Base-by-base conservation (phyloP, 2,888 invertebrate genomes). In the Orchesella flavescens region DNA sequence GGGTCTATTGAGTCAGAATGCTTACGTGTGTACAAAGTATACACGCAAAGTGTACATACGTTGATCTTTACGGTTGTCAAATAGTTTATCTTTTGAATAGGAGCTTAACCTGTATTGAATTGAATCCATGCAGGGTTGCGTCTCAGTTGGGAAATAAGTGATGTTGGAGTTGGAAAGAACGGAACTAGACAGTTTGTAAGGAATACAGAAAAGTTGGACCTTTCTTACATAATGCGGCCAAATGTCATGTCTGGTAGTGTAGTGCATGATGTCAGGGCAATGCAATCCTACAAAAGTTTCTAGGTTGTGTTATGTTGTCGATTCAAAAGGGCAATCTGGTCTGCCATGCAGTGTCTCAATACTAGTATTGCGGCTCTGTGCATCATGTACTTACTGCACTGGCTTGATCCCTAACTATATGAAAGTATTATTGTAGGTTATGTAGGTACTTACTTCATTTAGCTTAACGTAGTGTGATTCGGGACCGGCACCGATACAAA, bases 271-370 rank as follows among this genome's bases (percentile, higher is more conserved):
- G 24, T 24, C 24, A 23, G 61, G 19, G 61, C 13, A 61, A 2
- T 17, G 13, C 61, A 7, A 17, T 7, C 2, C 23, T 61, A 12
- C 23, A 61, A 61, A n/a, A 5, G 23, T 61, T 61, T 61, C 61
- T 24, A 24, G n/a, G 4, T 24, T 61, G 21, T 61, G 24, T 12
- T 61, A 7, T 34, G 34, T 34, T 34, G 34, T 34, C 34, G 34
- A 34, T 34, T 1, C 10, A 61, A 61, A 59, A 61, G 61, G 61
- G 61, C 61, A 61, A 61, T 61, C 61, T 61, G 61, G 61, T 24
- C 4, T 3, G 59, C n/a, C n/a, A 17, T 55, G n/a, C n/a, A 15
- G 10, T n/a, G 10, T 12, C n/a, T 34, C 34, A 4, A 34, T 34
- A 34, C 34, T 34, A n/a, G n/a, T n/a, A 34, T 34, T 34, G 34